phyloP scores from a whole-genome alignment of 2,888 invertebrate species.

The Ceraclea dissimilis region DNA sequence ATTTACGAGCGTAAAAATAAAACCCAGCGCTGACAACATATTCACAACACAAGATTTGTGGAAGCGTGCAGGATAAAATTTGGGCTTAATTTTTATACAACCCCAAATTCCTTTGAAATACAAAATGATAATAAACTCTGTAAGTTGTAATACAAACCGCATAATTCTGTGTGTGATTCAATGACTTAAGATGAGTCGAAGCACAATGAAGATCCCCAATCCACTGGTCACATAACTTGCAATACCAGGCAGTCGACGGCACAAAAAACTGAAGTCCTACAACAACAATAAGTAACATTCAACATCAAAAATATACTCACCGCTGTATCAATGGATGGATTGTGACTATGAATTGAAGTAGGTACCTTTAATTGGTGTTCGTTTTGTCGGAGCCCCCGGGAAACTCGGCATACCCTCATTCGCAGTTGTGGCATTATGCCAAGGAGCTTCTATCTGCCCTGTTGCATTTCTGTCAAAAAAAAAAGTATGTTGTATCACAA shows the following conservation, averaged over 20 bases:
- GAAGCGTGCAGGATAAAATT: too few species aligned
- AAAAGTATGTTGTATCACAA: too few species aligned
- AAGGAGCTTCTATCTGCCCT: slow-evolving; percentile 59
- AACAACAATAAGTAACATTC: neutral
- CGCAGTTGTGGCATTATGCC: slow-evolving; percentile 56
- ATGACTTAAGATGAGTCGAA: slow-evolving; percentile 75
- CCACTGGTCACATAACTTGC: slow-evolving; percentile 80
- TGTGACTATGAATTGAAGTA: neutral
- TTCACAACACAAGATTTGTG: too few species aligned
- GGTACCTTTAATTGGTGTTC: slow-evolving; percentile 74
- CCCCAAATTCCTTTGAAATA: too few species aligned
- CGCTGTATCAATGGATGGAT: neutral
- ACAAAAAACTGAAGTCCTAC: slow-evolving; percentile 81
- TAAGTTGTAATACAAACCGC: slow-evolving; percentile 60
- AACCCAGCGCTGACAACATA: too few species aligned
- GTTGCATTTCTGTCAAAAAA: slow-evolving; percentile 39
- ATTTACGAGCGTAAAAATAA: too few species aligned
- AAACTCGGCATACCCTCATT: slow-evolving; percentile 61
- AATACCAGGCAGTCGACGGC: slow-evolving; percentile 83
- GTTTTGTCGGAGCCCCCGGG: slow-evolving; percentile 65
- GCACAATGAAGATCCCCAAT: slow-evolving; percentile 86
- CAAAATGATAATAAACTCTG: too few species aligned
- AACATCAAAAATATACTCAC: too few species aligned
- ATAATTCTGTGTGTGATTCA: slow-evolving; percentile 71
- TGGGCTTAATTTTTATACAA: too few species aligned